Conservation (phyloP, 2,797 vertebrate genomes). For the Graptemys geographica region DNA sequence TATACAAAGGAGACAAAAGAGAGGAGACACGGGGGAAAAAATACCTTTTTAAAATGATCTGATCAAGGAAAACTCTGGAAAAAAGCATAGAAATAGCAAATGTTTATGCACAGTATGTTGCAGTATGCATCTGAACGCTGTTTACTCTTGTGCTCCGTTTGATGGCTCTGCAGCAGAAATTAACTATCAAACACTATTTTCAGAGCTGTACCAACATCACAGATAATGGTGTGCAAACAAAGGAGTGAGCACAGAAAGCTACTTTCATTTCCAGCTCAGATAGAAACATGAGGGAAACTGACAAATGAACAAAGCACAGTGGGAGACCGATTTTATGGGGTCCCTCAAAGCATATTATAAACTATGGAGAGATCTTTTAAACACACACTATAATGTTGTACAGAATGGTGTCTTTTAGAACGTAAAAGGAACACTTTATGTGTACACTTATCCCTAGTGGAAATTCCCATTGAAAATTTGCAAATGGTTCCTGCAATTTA, state of each 20-base stretch:
- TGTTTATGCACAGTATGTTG: neutral
- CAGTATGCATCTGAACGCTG: neutral
- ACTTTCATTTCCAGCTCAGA: rapidly evolving
- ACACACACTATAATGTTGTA: neutral
- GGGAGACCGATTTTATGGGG: neutral
- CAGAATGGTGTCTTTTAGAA: neutral
- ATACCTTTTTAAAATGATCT: neutral
- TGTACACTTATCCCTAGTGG: neutral
- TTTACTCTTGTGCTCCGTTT: neutral
- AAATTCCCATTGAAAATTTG: neutral
- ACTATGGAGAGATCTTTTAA: neutral
- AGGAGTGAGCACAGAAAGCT: neutral
- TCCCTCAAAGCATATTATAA: neutral
- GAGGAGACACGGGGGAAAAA: neutral
- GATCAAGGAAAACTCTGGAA: neutral
- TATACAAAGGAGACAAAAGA: neutral
- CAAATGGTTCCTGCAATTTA: neutral
- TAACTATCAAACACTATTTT: neutral
- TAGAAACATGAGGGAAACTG: neutral
- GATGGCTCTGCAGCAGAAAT: neutral
- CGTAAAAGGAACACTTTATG: neutral
- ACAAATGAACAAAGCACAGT: neutral
- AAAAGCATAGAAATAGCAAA: neutral
- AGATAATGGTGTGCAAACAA: neutral
- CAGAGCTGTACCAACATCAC: neutral